phyloP scores from a whole-genome alignment of 1,140 invertebrate species.

The Radopholus similis region DNA sequence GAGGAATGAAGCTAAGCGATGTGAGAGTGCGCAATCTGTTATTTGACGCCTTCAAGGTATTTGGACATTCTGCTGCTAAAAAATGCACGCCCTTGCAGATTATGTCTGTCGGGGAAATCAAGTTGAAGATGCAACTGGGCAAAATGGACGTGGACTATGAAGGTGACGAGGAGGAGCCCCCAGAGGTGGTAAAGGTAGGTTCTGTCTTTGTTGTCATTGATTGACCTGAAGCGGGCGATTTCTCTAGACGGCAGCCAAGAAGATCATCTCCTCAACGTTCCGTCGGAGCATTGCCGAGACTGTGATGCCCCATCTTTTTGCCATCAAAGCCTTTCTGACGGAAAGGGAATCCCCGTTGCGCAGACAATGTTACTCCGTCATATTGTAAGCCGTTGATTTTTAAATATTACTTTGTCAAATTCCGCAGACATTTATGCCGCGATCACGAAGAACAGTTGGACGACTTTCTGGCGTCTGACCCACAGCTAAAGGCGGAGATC shows the following conservation, averaged over 20 bases:
- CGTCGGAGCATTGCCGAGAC: constrained; percentile 25
- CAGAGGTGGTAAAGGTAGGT: constrained; percentile 35
- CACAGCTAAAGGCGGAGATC: constrained; percentile 31
- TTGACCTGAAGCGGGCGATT: neutral
- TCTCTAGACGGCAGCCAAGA: constrained; percentile 33
- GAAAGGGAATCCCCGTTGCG: constrained; percentile 17
- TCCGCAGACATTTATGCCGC: constrained; percentile 28
- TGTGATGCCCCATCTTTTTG: constrained; percentile 25
- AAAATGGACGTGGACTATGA: constrained; percentile 34
- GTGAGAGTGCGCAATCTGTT: constrained; percentile 29
- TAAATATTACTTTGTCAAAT: neutral
- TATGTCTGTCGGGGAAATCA: constrained; percentile 25
- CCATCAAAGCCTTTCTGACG: constrained; percentile 22
- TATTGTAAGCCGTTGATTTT: neutral
- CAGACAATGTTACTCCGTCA: constrained; percentile 8
- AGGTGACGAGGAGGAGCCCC: constrained; percentile 37
- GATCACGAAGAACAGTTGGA: constrained; percentile 32
- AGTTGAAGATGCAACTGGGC: constrained; percentile 32
- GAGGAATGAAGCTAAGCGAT: constrained; percentile 11
- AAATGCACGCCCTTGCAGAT: constrained; percentile 18
- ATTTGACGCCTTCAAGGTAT: constrained; percentile 32
- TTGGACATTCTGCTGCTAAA: neutral
- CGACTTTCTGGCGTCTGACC: constrained; percentile 29
- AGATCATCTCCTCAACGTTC: constrained; percentile 27
- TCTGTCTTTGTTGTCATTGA: neutral